Evolutionary conservation across 2,888 invertebrate species (phyloP), one percentile per base, ranked within the genome.

Genomic region (Andrena bicolor): DNA sequence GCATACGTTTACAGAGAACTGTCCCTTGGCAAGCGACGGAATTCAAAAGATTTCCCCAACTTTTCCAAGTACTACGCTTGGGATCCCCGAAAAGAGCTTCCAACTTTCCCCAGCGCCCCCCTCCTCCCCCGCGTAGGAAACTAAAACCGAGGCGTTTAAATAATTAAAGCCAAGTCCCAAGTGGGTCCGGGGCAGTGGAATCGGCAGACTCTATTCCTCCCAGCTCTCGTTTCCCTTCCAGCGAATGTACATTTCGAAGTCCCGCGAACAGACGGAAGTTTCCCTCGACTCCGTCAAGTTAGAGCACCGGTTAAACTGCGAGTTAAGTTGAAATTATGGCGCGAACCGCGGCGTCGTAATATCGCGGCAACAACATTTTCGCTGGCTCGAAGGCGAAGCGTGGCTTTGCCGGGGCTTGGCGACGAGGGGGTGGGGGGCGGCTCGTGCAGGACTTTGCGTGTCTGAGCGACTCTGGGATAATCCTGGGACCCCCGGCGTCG

Each of bases 351-450:
- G 69, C 41, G 73, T 76, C 58, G 82, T 82, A 76, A 83, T 70
- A 76, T 76, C 64, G 69, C 53, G 56, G 65, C 82, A 77, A 74
- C 77, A 82, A 70, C 70, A 63, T 81, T 81, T 81, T 83, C 83
- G 61, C 41, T 32, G 70, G 56, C 61, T 77, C 76, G 64, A 71
- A 71, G 74, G 41, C 49, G 61, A 49, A 61, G 76, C 80, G 68
- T 51, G 76, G 72, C 75, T 80, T 80, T 48, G 63, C 51, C 41
- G 41, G 16, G 41, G 5, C 13, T 41, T 16, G 41, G 0, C 0
- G 16, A 20, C 10, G 26, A 26, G 6, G 49, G 56, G 20, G 35
- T 0, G 71, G 8, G 30, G 30, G 41, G 26, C 2, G 26, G 23
- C 20, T 20, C 30, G 64, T n/a, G 51, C 26, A 51, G 26, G 75